Evolutionary conservation across 2,888 invertebrate genomes (phyloP).

Genomic region (Halictus quadricinctus): DNA sequence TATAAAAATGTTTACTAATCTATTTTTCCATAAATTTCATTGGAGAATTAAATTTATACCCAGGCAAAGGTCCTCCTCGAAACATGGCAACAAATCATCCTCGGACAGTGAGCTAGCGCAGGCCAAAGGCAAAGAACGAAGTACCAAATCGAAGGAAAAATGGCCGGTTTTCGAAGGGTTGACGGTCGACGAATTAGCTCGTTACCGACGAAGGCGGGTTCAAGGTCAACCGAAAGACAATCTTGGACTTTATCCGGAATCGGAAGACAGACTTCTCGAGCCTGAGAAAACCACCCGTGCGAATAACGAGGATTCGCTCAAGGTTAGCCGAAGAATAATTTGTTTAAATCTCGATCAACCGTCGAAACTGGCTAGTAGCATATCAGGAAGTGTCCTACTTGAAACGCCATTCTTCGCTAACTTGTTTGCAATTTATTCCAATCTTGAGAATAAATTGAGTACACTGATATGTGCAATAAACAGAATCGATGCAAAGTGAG

Average conservation of each 20-base stretch:
- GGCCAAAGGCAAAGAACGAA: slow-evolving; percentile 57
- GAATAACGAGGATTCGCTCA: slow-evolving; percentile 74
- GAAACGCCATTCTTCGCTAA: background rate
- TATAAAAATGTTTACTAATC: background rate
- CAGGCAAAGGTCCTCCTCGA: slow-evolving; percentile 71
- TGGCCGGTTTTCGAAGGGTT: slow-evolving; percentile 83
- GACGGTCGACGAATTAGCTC: slow-evolving; percentile 84
- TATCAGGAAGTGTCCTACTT: background rate
- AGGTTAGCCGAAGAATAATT: slow-evolving; percentile 45
- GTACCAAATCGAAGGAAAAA: slow-evolving; percentile 68
- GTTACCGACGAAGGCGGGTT: slow-evolving; percentile 83
- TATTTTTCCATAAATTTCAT: background rate
- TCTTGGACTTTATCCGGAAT: slow-evolving; percentile 64
- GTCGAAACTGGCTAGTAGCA: background rate
- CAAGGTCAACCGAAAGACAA: slow-evolving; percentile 80
- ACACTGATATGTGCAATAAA: no score
- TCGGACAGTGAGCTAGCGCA: slow-evolving; percentile 81
- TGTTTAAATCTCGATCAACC: background rate
- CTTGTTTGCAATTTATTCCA: background rate
- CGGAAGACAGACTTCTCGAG: slow-evolving; percentile 55
- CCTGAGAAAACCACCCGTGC: slow-evolving; percentile 78
- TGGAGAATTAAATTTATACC: background rate
- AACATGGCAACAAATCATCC: slow-evolving; percentile 76
- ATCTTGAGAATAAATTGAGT: background rate
- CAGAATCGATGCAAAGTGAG: no score